Percentiles rank a stretch among this genome's conserved stretches.
Evolutionary conservation across 2,797 vertebrate genomes (phyloP).

Genomic region (Mastacembelus armatus): DNA sequence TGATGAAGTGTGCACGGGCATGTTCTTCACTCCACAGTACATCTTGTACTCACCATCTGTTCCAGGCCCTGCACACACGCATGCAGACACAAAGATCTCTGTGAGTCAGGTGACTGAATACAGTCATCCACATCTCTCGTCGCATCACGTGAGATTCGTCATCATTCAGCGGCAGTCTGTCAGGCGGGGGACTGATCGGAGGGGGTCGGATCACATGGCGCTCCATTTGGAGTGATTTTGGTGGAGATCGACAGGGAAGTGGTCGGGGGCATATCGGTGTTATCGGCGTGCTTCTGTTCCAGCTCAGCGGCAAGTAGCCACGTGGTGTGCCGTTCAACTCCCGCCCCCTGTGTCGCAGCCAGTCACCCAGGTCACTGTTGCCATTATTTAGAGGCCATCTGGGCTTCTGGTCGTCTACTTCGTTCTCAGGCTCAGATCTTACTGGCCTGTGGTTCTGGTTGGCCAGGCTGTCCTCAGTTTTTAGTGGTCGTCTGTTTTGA

Average conservation of each 20-base stretch:
- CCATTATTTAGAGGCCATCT: constrained; percentile 82
- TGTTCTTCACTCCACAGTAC: background rate
- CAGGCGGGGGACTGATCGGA: constrained; percentile 95
- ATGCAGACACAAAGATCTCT: constrained; percentile 95
- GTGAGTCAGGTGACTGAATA: constrained; percentile 93
- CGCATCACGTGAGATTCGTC: constrained; percentile 91
- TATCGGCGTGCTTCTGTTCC: constrained; percentile 79
- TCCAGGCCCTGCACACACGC: constrained; percentile 98
- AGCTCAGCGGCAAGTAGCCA: constrained; percentile 81
- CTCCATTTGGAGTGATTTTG: constrained; percentile 95
- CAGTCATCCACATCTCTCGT: constrained; percentile 94
- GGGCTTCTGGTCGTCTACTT: constrained; percentile 86
- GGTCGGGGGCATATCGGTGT: constrained; percentile 86
- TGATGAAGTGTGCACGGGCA: background rate
- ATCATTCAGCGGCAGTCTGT: constrained; percentile 89
- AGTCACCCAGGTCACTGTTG: constrained; percentile 84
- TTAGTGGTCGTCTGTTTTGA: constrained; percentile 82
- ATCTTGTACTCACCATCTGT: constrained; percentile 91
- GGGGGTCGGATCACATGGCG: constrained; percentile 95
- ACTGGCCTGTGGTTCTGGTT: constrained; percentile 90
- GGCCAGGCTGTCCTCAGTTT: constrained; percentile 88
- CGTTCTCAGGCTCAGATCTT: constrained; percentile 88
- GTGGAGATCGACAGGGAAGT: constrained; percentile 89
- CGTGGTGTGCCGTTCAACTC: constrained; percentile 85
- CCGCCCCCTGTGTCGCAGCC: constrained; percentile 86